These are phyloP conservation scores for Falcunculus frontatus DNA, from an alignment of 2,113 vertebrate genomes.

Conservation along the genomic window DNA sequence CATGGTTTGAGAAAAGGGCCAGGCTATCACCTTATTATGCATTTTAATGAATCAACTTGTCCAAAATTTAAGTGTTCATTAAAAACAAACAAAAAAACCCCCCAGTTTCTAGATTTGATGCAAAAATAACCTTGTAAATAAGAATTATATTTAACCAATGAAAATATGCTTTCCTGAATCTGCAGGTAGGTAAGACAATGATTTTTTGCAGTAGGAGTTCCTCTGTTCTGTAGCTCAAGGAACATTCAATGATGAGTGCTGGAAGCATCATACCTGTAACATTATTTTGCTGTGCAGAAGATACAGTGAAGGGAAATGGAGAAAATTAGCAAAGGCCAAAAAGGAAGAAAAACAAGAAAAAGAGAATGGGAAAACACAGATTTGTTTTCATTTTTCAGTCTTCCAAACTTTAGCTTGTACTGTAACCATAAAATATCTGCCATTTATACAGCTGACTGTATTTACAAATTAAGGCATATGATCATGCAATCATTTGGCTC, in stretches of 20 bases:
- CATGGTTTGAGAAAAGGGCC: neutral
- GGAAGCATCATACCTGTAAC: neutral
- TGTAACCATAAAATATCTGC: neutral
- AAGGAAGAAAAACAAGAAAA: neutral
- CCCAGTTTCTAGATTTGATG: neutral
- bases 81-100: neutral
- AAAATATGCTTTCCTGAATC: neutral
- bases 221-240: neutral
- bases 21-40: neutral
- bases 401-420: neutral
- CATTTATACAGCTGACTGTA: neutral
- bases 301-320: neutral
- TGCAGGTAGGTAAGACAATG: neutral
- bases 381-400: neutral
- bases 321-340: neutral
- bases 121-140: neutral
- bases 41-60: neutral
- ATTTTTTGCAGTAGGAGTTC: neutral
- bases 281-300: neutral
- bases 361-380: neutral
- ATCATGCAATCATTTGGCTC: neutral
- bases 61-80: neutral
- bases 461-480: neutral
- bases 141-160: neutral
- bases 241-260: neutral